Evolutionary conservation across 2,888 invertebrate species (phyloP), one percentile per base, ranked within the genome.

Genomic region (Acronicta alni): DNA sequence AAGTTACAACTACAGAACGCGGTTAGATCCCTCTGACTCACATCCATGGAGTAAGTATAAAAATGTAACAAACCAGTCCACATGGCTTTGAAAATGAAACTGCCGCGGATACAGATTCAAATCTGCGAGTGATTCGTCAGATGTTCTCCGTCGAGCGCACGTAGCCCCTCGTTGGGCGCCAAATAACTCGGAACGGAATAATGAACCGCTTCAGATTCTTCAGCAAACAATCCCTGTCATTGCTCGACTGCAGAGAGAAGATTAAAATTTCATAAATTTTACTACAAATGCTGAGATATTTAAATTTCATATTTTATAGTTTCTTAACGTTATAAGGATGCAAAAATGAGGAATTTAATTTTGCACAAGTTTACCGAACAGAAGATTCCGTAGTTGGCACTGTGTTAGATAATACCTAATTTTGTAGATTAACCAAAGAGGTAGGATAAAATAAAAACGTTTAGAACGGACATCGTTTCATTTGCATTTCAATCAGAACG

Each of bases 401-500:
- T 67, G 59, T 66, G 59, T 68, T 79, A 80, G 70, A 76, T 72
- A 78, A 79, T 79, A 65, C 70, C 75, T 85, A 84, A 88, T 89
- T 84, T 83, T 61, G 67, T 67, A 85, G 87, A 90, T 90, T 91
- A 89, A 83, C 87, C 82, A 79, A 86, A 80, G 86, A 86, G 86
- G 86, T 86, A 70, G 84, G 82, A 88, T 88, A 88, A 84, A 91
- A 90, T 89, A 91, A 91, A 91, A 90, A 90, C 86, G 85, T 88
- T 92, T 80, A 80, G 86, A 88, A 87, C 83, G 90, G 91, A 92
- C 92, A 92, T 89, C 85, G 83, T 92, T 92, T 90, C 89, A 93
- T 93, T 93, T 92, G 91, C 93, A 93, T 93, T 92, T 92, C 92
- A 92, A 93, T 93, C 91, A 91, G 90, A 88, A 87, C 88, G 89